A percentile compares a stretch with the other conserved stretches of the same genome.
phyloP scores from a whole-genome alignment of 1,140 invertebrate genomes.

The Bombus waltoni region DNA sequence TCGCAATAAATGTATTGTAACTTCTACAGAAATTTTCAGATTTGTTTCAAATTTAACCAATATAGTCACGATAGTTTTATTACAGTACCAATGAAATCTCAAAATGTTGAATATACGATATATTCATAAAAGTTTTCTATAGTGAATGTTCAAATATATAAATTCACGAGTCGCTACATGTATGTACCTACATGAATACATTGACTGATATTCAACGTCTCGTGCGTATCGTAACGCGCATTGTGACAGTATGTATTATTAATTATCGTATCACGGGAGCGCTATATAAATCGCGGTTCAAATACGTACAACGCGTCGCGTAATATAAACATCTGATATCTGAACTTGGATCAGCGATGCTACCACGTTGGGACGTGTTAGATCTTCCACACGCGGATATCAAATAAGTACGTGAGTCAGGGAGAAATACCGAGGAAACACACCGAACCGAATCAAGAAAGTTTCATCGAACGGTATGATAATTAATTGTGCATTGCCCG shows the following conservation, averaged over 20 bases:
- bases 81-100: too few relatives aligned
- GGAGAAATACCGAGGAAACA: not conserved
- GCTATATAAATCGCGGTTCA: not conserved
- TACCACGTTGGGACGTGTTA: not conserved
- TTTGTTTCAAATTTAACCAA: too few relatives aligned
- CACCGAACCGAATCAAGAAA: constrained; percentile 30
- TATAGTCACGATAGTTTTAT: too few relatives aligned
- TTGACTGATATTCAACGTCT: not conserved
- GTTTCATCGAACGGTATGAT: constrained; percentile 49
- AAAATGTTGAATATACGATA: too few relatives aligned
- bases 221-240: not conserved
- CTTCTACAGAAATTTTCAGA: too few relatives aligned
- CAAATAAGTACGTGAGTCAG: constrained; percentile 10
- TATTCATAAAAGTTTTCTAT: too few relatives aligned
- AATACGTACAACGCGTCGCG: constrained; percentile 9
- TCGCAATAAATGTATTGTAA: too few relatives aligned
- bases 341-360: constrained; percentile 19
- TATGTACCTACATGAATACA: not conserved
- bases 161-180: not conserved
- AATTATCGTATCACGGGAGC: not conserved
- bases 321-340: constrained; percentile 32
- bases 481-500: constrained; percentile 57
- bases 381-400: constrained; percentile 20
- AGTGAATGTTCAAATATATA: not conserved
- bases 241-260: constrained; percentile 12